Percentiles rank a stretch among this genome's conserved stretches.
Evolutionary conservation across 2,113 vertebrate genomes (phyloP).

Genomic region (Dipodomys ordii): DNA sequence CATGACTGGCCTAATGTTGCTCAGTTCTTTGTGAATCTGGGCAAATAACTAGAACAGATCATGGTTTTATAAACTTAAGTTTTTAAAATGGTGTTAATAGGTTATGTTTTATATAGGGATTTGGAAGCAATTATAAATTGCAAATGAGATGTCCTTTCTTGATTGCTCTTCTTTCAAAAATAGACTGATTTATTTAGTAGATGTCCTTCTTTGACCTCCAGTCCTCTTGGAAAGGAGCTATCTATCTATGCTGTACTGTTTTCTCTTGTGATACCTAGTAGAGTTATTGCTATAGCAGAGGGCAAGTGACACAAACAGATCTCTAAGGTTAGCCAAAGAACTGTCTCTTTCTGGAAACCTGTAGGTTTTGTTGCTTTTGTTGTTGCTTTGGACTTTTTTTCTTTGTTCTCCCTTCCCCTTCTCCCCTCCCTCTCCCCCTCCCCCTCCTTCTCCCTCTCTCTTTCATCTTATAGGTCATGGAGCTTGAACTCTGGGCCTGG

Average conservation of each 20-base stretch:
- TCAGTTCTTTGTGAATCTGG: conserved; percentile 26
- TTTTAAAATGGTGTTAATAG: conserved; percentile 81
- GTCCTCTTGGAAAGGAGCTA: conserved; percentile 53
- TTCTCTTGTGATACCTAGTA: conserved; percentile 55
- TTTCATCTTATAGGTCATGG: too few relatives aligned
- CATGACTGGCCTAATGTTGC: conserved; percentile 34
- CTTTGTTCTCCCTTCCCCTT: too few relatives aligned
- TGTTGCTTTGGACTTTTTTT: not conserved
- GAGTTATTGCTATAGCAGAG: conserved; percentile 66
- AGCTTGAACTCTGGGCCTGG: not conserved
- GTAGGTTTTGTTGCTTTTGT: conserved; percentile 8
- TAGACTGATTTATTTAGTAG: conserved; percentile 81
- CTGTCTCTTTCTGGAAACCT: conserved; percentile 65
- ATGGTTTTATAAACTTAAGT: conserved; percentile 68
- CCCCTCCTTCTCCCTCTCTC: too few relatives aligned
- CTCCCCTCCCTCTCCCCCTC: too few relatives aligned
- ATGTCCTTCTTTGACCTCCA: conserved; percentile 78
- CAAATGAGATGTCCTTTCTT: conserved; percentile 83
- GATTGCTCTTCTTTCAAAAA: conserved; percentile 83
- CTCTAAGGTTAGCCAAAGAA: conserved; percentile 64
- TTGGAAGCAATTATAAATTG: conserved; percentile 86
- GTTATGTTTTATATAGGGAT: conserved; percentile 85
- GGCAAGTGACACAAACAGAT: conserved; percentile 62
- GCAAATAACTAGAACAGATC: conserved; percentile 66
- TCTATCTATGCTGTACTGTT: not conserved